Base-by-base conservation (phyloP, 2,113 vertebrate genomes). In the Bungarus multicinctus region DNA sequence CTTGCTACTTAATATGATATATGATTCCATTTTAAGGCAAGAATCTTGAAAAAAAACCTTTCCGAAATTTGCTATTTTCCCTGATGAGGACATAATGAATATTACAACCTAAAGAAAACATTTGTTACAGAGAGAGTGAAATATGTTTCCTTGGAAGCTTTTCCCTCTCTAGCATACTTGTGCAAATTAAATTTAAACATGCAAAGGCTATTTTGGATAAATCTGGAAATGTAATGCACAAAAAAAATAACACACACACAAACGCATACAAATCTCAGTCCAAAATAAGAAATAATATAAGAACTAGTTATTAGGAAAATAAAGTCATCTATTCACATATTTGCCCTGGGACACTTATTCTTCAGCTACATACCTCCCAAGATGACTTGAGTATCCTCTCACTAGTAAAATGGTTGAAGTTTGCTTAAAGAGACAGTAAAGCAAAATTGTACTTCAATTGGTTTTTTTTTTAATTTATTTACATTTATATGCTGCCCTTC, bases 151-250 rank as follows among this genome's bases (percentile, higher is more conserved):
- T 93, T 95, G 95, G 90, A 89, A 88, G 89, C 81, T n/a, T 94
- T 92, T 95, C 85, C 43, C 87, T 96, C 54, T 94, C 94, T 95
- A 90, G 92, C 93, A 95, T 87, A 96, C 87, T 95, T 93, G 88
- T 86, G 89, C 89, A 94, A 96, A 95, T 92, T 25, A 94, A 93
- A 95, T 96, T 95, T 95, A 95, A 95, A 95, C 64, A 92, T 94
- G 89, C 39, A 96, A 95, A 91, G 93, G 94, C 52, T 74, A 91
- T 96, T 96, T 95, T 92, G 93, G 94, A 93, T 14, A 27, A 94
- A 90, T 94, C 95, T 97, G 95, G 96, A 96, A 93, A 96, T 94
- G 93, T 93, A 95, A 95, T 52, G 94, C 91, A 50, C 47, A 50
- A 95, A 87, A 95, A 95, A 85, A 0, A 5, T 92, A 93, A 95